Evolutionary conservation across 2,888 invertebrate species (phyloP), one percentile per base, ranked within the genome.

Genomic region (Schrankia costaestrigalis): DNA sequence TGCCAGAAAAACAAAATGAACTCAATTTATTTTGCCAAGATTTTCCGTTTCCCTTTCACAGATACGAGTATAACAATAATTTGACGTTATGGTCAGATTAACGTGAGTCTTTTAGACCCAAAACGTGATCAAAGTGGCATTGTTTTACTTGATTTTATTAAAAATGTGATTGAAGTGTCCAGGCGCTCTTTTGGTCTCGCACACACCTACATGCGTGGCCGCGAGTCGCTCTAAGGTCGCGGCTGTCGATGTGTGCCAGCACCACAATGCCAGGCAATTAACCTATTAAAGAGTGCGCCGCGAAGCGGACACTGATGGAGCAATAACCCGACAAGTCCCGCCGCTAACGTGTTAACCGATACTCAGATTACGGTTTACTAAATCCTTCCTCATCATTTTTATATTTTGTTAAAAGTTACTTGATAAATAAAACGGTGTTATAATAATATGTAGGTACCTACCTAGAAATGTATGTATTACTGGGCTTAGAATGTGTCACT

Each of bases 251-350:
- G 74, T 81, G 78, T 84, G 81, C 84, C 83, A 84, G 79, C 78
- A 77, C 76, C 69, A 86, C 86, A 82, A 85, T 86, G 82, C 80
- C 78, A 80, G 79, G 71, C 80, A 82, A 85, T 87, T 85, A 86
- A 80, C 82, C 82, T 83, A 84, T 84, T 83, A 84, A 80, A 82
- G 75, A 78, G 74, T 77, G 63, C 67, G 72, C 64, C 55, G 70
- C 64, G 63, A 74, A 73, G 70, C 74, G 69, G 65, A 75, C 63
- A 71, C 71, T 62, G 64, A 64, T 74, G 65, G 76, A 75, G 74
- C 78, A 82, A 78, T 76, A 82, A 80, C 76, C 78, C 63, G 65
- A 64, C 60, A 69, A 65, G 62, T 73, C 72, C 72, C 63, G 48
- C 55, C 60, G 62, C 69, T 67, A 71, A 71, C 61, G 44, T 63